A percentile compares a stretch with the other conserved stretches of the same genome.
Evolutionary conservation across 2,113 vertebrate genomes (phyloP).

Genomic region (Micronisus gabar): DNA sequence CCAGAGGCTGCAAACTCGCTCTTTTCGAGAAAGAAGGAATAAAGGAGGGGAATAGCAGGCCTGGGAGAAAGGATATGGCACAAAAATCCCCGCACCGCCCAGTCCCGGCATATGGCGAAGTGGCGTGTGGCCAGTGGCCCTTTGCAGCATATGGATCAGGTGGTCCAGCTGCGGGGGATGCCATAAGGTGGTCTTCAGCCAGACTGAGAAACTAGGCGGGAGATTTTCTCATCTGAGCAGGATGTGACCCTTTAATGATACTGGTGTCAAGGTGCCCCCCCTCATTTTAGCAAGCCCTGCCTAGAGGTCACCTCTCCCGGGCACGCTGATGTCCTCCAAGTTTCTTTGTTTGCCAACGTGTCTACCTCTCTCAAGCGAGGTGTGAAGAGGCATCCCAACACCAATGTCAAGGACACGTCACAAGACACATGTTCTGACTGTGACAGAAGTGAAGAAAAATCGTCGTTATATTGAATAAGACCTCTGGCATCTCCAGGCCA

Average conservation of each 20-base stretch:
- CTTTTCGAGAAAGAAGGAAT: not conserved
- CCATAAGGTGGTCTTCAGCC: not conserved
- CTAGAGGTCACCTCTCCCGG: not conserved
- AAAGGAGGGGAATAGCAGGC: not conserved
- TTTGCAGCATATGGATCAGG: not conserved
- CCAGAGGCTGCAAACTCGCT: not conserved
- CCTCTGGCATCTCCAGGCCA: not conserved
- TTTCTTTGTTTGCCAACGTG: not conserved
- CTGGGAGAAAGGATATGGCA: not conserved
- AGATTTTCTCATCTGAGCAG: not conserved
- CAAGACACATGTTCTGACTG: not conserved
- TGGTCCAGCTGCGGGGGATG: not conserved
- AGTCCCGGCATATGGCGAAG: rapidly evolving
- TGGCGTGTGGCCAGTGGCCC: not conserved
- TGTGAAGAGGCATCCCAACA: not conserved
- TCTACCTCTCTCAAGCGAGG: not conserved
- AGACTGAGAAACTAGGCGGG: not conserved
- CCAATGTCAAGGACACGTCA: not conserved
- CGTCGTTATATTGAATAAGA: not conserved
- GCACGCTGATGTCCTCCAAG: not conserved
- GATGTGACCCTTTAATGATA: not conserved
- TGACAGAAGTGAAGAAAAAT: not conserved
- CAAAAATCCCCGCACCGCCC: not conserved
- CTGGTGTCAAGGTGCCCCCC: not conserved
- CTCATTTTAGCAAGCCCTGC: not conserved